Percentiles rank a stretch among this genome's conserved stretches.
Evolutionary conservation across 2,888 invertebrate species (phyloP).

Genomic region (Gymnoscelis rufifasciata): DNA sequence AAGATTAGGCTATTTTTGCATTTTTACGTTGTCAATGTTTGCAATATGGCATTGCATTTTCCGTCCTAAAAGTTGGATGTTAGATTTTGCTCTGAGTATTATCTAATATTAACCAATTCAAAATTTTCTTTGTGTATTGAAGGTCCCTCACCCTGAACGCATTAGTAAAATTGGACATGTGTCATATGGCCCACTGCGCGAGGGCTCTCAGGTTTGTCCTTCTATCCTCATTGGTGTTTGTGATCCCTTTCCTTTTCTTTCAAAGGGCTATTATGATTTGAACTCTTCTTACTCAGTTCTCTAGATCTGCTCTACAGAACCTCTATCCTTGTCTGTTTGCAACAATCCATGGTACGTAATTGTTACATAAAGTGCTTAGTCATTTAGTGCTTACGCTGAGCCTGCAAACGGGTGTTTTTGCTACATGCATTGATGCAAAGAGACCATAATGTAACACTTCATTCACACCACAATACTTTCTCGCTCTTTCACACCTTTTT

Average conservation of each 20-base stretch:
- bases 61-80: conserved; percentile 57
- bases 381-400: too few relatives aligned
- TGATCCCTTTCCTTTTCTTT: conserved; percentile 66
- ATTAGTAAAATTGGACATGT: conserved; percentile 81
- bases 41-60: conserved; percentile 44
- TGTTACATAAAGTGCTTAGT: conserved; percentile 13
- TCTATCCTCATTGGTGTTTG: conserved; percentile 75
- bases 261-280: conserved; percentile 43
- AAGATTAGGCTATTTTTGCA: conserved; percentile 37
- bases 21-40: conserved; percentile 42
- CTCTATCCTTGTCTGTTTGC: conserved; percentile 46
- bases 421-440: conserved; percentile 57
- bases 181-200: conserved; percentile 83
- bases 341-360: conserved; percentile 40
- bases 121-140: conserved; percentile 80
- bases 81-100: conserved; percentile 47
- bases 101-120: conserved; percentile 57
- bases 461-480: conserved; percentile 47
- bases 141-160: conserved; percentile 82
- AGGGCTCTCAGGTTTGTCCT: conserved; percentile 82
- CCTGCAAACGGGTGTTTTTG: too few relatives aligned
- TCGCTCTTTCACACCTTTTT: conserved; percentile 28
- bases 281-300: conserved; percentile 44
- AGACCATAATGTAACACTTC: conserved; percentile 52
- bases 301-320: conserved; percentile 40